phyloP scores from a whole-genome alignment of 2,797 vertebrate species.

The Macropus fuliginosus region DNA sequence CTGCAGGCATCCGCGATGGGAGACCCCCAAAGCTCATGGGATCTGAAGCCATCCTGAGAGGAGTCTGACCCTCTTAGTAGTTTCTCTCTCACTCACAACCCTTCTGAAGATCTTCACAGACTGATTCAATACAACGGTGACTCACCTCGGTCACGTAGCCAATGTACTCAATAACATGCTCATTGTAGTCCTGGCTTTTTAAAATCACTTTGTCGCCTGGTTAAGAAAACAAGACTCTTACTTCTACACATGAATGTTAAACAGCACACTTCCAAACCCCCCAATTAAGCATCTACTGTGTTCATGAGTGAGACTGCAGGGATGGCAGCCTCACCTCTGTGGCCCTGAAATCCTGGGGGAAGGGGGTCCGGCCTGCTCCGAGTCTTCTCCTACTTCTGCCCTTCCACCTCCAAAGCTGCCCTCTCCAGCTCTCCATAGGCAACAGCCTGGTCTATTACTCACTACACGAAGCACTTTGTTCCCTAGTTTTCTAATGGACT shows the following conservation, averaged over 20 bases:
- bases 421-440: background rate
- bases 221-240: conserved; percentile 49
- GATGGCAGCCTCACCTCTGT: too few relatives aligned
- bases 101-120: background rate
- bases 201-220: conserved; percentile 92
- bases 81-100: background rate
- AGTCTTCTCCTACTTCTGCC: background rate
- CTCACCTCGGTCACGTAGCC: conserved; percentile 91
- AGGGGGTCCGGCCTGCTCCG: background rate
- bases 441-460: background rate
- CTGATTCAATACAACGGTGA: background rate
- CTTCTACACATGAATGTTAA: background rate
- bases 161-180: conserved; percentile 87
- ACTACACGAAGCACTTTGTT: background rate
- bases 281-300: background rate
- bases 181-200: conserved; percentile 86
- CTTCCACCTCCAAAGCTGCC: background rate
- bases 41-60: background rate
- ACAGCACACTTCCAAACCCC: rapidly evolving
- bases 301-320: background rate
- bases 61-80: background rate
- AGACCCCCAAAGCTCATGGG: background rate
- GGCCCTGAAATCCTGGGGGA: background rate
- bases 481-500: background rate
- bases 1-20: background rate